Percentiles rank a stretch among this genome's conserved stretches.
Conservation (phyloP, 37 sponge, comb jelly and placozoan species). For the Hormiphora californensis region DNA sequence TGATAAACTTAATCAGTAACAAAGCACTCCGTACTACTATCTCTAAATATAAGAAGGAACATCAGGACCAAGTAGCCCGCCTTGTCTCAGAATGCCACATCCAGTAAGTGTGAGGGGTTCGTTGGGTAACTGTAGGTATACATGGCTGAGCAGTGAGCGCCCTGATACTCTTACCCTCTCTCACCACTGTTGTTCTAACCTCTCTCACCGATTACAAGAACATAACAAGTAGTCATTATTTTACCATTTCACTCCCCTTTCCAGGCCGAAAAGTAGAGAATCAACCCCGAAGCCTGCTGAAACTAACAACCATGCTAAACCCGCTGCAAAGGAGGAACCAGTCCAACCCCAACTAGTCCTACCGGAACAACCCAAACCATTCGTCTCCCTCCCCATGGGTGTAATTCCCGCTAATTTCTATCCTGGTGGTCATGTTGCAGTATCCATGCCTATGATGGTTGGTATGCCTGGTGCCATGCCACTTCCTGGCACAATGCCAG, state of each 20-base stretch:
- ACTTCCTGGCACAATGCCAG: not conserved
- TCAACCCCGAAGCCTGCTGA: slow-evolving; percentile 44
- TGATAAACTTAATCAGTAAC: not conserved
- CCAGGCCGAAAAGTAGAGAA: slow-evolving; percentile 22
- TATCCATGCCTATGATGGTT: too few relatives aligned
- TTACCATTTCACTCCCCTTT: too few relatives aligned
- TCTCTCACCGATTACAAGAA: too few relatives aligned
- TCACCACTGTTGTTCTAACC: too few relatives aligned
- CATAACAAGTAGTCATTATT: too few relatives aligned
- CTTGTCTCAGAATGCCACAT: slow-evolving; percentile 40
- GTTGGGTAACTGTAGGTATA: too few relatives aligned
- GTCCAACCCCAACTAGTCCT: not conserved
- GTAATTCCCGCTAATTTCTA: not conserved
- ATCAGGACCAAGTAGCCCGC: slow-evolving; percentile 27
- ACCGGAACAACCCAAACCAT: not conserved
- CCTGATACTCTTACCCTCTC: too few relatives aligned
- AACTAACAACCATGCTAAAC: too few relatives aligned
- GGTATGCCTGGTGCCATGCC: not conserved
- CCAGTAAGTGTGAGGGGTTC: too few relatives aligned
- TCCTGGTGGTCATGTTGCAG: too few relatives aligned
- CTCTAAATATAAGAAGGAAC: slow-evolving; percentile 37
- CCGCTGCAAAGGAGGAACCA: not conserved
- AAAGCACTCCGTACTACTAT: slow-evolving; percentile 23
- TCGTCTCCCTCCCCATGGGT: not conserved
- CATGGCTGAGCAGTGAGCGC: too few relatives aligned